Evolutionary conservation across 2,888 invertebrate species (phyloP), one percentile per base, ranked within the genome.

Genomic region (Ophion costatus): DNA sequence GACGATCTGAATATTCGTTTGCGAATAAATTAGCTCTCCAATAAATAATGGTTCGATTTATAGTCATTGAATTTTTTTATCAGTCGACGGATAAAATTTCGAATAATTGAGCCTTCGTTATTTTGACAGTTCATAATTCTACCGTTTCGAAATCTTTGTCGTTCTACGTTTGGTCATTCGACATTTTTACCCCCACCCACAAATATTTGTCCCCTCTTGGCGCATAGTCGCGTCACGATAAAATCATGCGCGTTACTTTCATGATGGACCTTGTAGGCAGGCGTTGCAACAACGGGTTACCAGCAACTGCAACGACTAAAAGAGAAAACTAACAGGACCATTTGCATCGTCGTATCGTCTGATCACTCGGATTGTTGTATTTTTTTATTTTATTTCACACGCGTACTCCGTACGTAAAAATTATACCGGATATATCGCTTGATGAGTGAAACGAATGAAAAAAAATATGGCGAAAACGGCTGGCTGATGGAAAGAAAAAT

Each of bases 331-430:
- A 71, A 73, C 22, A 82, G 67, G 67, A 42, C 76, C 82, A 82
- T 85, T 85, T 73, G 67, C 85, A 82, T 82, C 85, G 82, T 80
- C 79, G 85, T 82, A 85, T 85, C 67, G 80, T 82, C 63, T 80
- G 38, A 76, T 61, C 73, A 82, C 56, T 66, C 71, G 56, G 51
- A 75, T 79, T 70, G 75, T 82, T 80, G 76, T 83, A 45, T 76
- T 63, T 56, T 20, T 59, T 73, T 75, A 71, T 57, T 38, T 78
- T 75, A 71, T 63, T 38, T 59, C 24, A n/a, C 42, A n/a, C 33
- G 33, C 14, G 63, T 66, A 76, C 1, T 4, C 9, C 9, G 22
- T 22, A 22, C 14, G 17, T 7, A 20, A 9, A 22, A 22, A 20
- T 59, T 10, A 9, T 10, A 59, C 17, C 22, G 22, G 5, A 59